Conservation (phyloP, 2,113 vertebrate species). For the Prionailurus bengalensis region DNA sequence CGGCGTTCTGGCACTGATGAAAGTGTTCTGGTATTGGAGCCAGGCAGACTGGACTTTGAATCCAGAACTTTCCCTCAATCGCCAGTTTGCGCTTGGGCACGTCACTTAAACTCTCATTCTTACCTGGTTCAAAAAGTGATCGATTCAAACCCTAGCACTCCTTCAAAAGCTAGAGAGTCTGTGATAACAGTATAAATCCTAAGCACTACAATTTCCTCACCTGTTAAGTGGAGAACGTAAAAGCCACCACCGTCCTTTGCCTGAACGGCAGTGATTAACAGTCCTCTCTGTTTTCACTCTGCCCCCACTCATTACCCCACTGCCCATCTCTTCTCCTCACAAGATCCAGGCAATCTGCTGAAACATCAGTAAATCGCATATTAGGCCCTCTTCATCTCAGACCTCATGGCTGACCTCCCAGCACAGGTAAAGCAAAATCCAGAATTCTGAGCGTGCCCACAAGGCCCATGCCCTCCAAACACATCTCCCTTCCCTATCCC, state of each 20-base stretch:
- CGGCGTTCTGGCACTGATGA: accelerated
- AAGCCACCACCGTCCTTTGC: neutral
- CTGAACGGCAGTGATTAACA: neutral
- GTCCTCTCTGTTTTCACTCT: neutral
- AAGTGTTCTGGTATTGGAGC: neutral
- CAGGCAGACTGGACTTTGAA: too few species aligned
- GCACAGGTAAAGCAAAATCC: neutral
- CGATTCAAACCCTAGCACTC: neutral
- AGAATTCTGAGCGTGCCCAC: neutral
- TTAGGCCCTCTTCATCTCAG: neutral
- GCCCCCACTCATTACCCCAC: neutral
- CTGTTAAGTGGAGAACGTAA: neutral
- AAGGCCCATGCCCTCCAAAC: neutral
- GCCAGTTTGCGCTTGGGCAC: neutral
- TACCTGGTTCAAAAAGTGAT: neutral
- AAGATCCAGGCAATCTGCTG: neutral
- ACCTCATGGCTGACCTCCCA: neutral
- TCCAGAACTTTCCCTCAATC: neutral
- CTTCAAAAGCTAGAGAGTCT: neutral
- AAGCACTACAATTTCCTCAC: neutral
- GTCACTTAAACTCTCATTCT: neutral
- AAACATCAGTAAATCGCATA: neutral
- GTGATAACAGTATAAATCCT: neutral
- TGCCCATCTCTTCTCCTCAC: neutral
- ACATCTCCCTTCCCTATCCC: neutral